Conservation (phyloP, 53 echinoderm and acorn worm genomes). For the Echinometra lucunter region DNA sequence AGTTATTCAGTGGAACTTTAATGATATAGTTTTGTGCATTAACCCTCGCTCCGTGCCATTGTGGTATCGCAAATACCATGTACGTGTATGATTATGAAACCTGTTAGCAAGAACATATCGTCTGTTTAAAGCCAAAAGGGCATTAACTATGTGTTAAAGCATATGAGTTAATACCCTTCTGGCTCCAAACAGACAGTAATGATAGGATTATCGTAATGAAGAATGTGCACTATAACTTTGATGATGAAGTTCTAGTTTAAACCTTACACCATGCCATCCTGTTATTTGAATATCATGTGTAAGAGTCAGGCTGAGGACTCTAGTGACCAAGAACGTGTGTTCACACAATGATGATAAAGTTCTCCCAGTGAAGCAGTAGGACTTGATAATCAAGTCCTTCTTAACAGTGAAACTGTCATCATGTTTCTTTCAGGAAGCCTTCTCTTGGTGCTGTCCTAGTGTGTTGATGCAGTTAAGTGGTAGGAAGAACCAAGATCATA, state of each 20-base stretch:
- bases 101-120: too few species aligned
- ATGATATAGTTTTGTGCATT: too few species aligned
- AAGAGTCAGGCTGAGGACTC: not conserved
- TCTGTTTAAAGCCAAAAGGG: too few species aligned
- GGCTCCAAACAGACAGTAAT: too few species aligned
- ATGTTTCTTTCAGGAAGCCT: not conserved
- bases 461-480: not conserved
- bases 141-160: too few species aligned
- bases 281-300: conserved; percentile 19
- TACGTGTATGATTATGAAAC: too few species aligned
- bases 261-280: not conserved
- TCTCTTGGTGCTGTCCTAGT: not conserved
- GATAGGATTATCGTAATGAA: not conserved
- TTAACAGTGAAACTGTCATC: not conserved
- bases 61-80: too few species aligned
- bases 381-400: not conserved
- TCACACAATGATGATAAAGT: not conserved
- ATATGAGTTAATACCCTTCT: too few species aligned
- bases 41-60: too few species aligned
- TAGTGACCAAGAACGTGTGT: not conserved
- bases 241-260: not conserved
- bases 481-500: not conserved
- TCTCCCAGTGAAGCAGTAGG: not conserved
- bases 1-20: too few species aligned
- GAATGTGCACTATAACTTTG: not conserved